These are phyloP conservation scores for Onychomys arenicola DNA, from an alignment of 2,797 vertebrate species.

Conservation along the genomic window DNA sequence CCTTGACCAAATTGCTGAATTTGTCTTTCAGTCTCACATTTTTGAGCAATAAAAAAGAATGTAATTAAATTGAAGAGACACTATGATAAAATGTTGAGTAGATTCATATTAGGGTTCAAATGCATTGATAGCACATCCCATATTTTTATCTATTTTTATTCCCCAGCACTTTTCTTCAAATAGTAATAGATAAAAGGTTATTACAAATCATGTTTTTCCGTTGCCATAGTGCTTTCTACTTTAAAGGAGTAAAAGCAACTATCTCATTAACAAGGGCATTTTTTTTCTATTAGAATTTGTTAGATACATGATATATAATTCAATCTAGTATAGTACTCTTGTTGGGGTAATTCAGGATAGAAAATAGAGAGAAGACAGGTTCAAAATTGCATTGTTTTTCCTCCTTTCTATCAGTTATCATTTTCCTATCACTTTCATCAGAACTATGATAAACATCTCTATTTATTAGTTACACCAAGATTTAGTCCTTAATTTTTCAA, in stretches of 20 bases:
- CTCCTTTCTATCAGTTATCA: background rate
- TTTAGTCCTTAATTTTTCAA: conserved; percentile 18
- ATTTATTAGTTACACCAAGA: conserved; percentile 10
- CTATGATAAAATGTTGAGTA: background rate
- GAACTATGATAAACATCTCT: conserved; percentile 7
- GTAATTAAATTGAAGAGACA: background rate
- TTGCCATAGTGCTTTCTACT: conserved; percentile 59
- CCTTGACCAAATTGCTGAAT: conserved; percentile 57
- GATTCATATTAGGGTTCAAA: conserved; percentile 13
- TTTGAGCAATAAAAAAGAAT: conserved; percentile 57
- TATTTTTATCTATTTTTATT: conserved; percentile 52
- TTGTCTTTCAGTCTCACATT: conserved; percentile 32
- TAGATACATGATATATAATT: background rate
- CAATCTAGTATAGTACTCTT: background rate
- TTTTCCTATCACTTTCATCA: conserved; percentile 25
- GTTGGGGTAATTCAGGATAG: background rate
- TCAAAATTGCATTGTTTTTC: conserved; percentile 2
- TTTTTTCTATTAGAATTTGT: conserved; percentile 45
- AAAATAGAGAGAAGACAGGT: background rate
- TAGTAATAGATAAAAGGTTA: conserved; percentile 37
- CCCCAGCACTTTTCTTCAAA: conserved; percentile 45
- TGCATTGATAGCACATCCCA: background rate
- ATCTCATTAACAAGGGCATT: conserved; percentile 7
- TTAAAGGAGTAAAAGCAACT: conserved; percentile 61
- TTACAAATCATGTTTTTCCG: conserved; percentile 42